Evolutionary conservation across 2,797 vertebrate genomes (phyloP).

Genomic region (Fundulus diaphanus): DNA sequence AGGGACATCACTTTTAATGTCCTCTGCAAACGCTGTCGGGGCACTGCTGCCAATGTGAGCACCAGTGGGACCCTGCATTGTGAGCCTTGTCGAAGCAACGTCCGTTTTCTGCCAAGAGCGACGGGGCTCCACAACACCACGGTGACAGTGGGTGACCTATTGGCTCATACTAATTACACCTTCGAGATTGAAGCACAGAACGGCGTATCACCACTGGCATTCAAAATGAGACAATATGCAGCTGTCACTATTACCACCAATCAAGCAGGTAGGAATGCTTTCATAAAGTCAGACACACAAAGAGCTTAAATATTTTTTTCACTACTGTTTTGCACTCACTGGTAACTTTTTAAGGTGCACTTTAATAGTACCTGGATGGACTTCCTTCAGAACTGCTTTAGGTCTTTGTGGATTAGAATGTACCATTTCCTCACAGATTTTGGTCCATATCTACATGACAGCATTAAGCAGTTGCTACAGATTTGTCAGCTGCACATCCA

Average conservation of each 20-base stretch:
- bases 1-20: slow-evolving; percentile 94
- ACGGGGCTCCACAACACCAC: slow-evolving; percentile 91
- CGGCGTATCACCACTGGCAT: slow-evolving; percentile 88
- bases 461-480: background rate
- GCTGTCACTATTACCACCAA: slow-evolving; percentile 98
- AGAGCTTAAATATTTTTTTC: background rate
- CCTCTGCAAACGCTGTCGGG: slow-evolving; percentile 90
- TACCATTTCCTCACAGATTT: background rate
- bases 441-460: background rate
- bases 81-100: slow-evolving; percentile 88
- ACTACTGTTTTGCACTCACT: background rate
- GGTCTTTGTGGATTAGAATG: background rate
- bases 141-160: slow-evolving; percentile 92
- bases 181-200: slow-evolving; percentile 96
- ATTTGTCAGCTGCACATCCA: background rate
- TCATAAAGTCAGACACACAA: slow-evolving; percentile 6
- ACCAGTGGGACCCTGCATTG: slow-evolving; percentile 70
- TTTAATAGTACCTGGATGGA: background rate
- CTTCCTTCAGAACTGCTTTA: background rate
- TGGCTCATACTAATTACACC: slow-evolving; percentile 98
- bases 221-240: slow-evolving; percentile 87
- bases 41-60: slow-evolving; percentile 57
- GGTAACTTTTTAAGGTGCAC: background rate
- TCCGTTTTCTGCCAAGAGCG: slow-evolving; percentile 92
- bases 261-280: slow-evolving; percentile 87